A percentile compares a stretch with the other conserved stretches of the same genome.
Conservation (phyloP, 2,797 vertebrate genomes). For the Macropodus opercularis region DNA sequence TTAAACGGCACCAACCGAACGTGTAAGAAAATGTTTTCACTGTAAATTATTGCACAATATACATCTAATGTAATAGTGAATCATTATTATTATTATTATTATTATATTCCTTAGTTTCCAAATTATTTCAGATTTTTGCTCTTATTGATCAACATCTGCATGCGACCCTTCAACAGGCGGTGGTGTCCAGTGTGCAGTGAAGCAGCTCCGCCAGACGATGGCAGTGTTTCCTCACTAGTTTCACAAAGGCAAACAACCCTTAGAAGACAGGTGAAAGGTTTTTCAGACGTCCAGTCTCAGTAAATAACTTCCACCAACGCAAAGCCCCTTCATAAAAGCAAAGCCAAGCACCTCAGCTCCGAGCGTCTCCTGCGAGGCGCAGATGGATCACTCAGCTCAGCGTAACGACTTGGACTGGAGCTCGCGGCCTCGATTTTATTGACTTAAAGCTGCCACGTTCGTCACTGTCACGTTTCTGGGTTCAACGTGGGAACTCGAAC, state of each 20-base stretch:
- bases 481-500: slow-evolving; percentile 26
- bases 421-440: slow-evolving; percentile 60
- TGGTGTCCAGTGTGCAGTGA: slow-evolving; percentile 7
- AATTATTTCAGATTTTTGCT: too few relatives aligned
- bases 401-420: slow-evolving; percentile 18
- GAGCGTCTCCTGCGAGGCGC: background rate
- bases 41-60: too few relatives aligned
- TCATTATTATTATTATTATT: too few relatives aligned
- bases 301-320: too few relatives aligned
- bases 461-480: slow-evolving; percentile 53
- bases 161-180: too few relatives aligned
- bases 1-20: background rate
- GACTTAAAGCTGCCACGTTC: slow-evolving; percentile 29
- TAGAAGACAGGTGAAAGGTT: too few relatives aligned
- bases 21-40: too few relatives aligned
- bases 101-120: too few relatives aligned
- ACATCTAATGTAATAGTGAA: too few relatives aligned
- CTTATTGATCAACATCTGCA: background rate
- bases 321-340: too few relatives aligned
- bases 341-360: too few relatives aligned
- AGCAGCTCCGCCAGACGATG: slow-evolving; percentile 48
- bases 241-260: background rate
- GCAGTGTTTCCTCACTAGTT: slow-evolving; percentile 49
- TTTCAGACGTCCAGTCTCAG: slow-evolving; percentile 8
- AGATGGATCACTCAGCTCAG: slow-evolving; percentile 47